A percentile compares a stretch with the other conserved stretches of the same genome.
Conservation (phyloP, 2,797 vertebrate species). For the Anguilla marmorata region DNA sequence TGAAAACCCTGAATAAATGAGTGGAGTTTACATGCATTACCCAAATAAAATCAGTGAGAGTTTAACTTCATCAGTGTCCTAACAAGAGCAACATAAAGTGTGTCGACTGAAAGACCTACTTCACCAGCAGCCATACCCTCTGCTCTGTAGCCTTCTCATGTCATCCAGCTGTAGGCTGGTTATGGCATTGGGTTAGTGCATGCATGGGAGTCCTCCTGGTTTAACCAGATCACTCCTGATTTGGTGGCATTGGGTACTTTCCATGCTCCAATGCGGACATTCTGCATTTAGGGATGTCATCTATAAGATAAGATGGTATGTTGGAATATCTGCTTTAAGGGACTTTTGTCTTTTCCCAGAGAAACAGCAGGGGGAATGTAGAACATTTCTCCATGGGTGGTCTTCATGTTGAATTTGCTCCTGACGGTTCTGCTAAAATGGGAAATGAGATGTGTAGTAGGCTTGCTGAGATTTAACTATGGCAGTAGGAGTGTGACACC, state of each 20-base stretch:
- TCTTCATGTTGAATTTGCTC: neutral
- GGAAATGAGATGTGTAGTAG: neutral
- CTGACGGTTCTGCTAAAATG: neutral
- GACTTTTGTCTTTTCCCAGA: neutral
- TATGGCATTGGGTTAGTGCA: neutral
- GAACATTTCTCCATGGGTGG: neutral
- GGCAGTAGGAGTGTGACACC: slow-evolving; percentile 2
- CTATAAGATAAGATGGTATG: neutral
- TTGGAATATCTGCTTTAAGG: neutral
- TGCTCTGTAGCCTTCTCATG: neutral
- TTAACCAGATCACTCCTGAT: neutral
- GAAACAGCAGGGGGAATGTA: slow-evolving; percentile 1
- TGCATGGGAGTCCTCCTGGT: neutral
- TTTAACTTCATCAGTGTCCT: neutral
- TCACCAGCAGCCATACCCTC: neutral
- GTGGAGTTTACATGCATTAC: too few relatives aligned
- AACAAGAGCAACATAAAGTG: neutral
- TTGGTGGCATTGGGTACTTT: neutral
- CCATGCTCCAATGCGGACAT: neutral
- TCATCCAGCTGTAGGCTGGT: neutral
- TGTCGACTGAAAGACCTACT: neutral
- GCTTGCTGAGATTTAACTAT: neutral
- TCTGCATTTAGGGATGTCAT: neutral
- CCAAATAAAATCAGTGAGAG: neutral
- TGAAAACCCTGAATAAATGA: too few relatives aligned